These are phyloP conservation scores for Bujurquina vittata DNA, from an alignment of 2,113 vertebrate species.

Conservation along the genomic window DNA sequence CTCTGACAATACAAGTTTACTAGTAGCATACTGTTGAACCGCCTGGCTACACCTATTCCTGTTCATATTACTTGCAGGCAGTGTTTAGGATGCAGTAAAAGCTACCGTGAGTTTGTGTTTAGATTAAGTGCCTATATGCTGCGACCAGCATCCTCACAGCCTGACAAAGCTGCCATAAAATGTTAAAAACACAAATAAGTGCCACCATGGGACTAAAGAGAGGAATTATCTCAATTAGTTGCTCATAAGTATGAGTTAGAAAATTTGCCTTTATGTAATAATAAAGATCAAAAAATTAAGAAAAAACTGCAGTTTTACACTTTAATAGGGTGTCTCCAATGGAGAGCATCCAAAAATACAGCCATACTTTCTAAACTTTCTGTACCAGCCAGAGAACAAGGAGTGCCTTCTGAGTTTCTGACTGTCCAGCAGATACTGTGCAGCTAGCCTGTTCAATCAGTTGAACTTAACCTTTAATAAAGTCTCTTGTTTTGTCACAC, in stretches of 20 bases:
- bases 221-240: not conserved
- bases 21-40: not conserved
- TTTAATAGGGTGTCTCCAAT: constrained; percentile 35
- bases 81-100: not conserved
- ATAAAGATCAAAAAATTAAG: constrained; percentile 2
- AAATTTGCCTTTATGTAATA: constrained; percentile 20
- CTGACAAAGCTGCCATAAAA: not conserved
- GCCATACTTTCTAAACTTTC: not conserved
- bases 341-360: constrained; percentile 34
- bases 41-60: not conserved
- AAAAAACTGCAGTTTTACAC: not conserved
- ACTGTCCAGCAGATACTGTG: constrained; percentile 15
- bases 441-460: constrained; percentile 12
- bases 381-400: not conserved
- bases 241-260: not conserved
- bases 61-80: not conserved
- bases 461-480: constrained; percentile 16
- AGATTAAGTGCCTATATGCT: constrained; percentile 26
- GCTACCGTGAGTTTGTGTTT: not conserved
- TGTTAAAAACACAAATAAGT: not conserved
- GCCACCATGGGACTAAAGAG: not conserved
- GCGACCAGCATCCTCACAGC: constrained; percentile 8
- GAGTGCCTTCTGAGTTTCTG: constrained; percentile 34
- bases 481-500: constrained; percentile 3
- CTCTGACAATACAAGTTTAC: constrained; percentile 5